These are phyloP conservation scores for Leptoteleia sp. DNA, from an alignment of 1,140 invertebrate species.

Conservation along the genomic window DNA sequence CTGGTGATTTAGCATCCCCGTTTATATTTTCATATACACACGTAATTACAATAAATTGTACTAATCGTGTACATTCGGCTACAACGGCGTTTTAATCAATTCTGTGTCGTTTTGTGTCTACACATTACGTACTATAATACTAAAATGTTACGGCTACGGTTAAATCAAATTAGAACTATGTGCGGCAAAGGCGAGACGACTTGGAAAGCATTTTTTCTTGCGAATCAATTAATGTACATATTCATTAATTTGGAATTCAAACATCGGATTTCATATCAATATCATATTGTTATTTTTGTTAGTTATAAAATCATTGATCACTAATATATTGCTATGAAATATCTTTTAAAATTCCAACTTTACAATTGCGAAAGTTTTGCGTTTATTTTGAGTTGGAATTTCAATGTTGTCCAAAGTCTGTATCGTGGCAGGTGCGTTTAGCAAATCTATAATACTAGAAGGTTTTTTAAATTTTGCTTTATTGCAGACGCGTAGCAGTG, in stretches of 20 bases:
- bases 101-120: slow-evolving; percentile 37
- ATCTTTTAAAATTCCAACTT: slow-evolving; percentile 2
- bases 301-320: no score
- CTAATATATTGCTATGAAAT: no score
- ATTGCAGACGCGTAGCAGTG: slow-evolving; percentile 21
- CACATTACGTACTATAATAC: slow-evolving; percentile 44
- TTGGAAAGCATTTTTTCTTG: slow-evolving; percentile 7
- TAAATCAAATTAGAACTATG: slow-evolving; percentile 50
- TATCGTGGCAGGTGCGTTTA: slow-evolving; percentile 19
- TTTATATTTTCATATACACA: slow-evolving; percentile 21
- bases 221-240: no score
- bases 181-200: no score
- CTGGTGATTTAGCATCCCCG: background rate
- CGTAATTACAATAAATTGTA: slow-evolving; percentile 46
- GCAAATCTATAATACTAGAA: slow-evolving; percentile 33
- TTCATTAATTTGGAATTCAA: no score
- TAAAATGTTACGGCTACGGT: slow-evolving; percentile 44
- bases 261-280: background rate
- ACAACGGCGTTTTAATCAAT: slow-evolving; percentile 28
- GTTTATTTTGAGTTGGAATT: slow-evolving; percentile 2
- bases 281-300: no score
- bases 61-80: slow-evolving; percentile 17
- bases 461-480: slow-evolving; percentile 11
- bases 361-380: background rate
- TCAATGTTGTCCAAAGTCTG: slow-evolving; percentile 17